Evolutionary conservation across 2,888 invertebrate species (phyloP).

Genomic region (Eupeodes latifasciatus): DNA sequence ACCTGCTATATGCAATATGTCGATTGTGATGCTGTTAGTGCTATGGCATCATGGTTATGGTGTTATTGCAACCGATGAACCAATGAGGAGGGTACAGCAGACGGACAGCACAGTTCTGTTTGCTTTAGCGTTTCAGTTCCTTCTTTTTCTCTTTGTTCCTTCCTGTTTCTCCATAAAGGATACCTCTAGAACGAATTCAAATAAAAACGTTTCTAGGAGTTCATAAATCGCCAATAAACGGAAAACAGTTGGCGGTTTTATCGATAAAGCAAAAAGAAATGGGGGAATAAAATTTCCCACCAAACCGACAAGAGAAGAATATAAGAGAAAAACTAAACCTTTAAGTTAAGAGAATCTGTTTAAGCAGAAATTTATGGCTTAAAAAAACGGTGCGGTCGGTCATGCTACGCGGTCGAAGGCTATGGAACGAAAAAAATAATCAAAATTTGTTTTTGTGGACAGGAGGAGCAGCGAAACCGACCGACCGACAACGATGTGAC

Average conservation of each 20-base stretch:
- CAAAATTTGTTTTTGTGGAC: slow-evolving; percentile 20
- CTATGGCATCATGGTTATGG: slow-evolving; percentile 10
- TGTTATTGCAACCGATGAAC: slow-evolving; percentile 56
- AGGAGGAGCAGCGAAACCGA: too few species aligned
- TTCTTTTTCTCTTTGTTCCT: slow-evolving; percentile 21
- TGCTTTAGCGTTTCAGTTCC: slow-evolving; percentile 21
- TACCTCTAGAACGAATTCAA: slow-evolving; percentile 40
- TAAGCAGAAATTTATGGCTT: slow-evolving; percentile 1
- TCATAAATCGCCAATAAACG: slow-evolving; percentile 68
- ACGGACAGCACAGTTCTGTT: slow-evolving; percentile 42
- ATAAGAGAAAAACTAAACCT: background rate
- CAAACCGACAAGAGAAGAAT: background rate
- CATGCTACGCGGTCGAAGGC: background rate
- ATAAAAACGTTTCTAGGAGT: slow-evolving; percentile 59
- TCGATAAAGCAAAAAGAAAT: slow-evolving; percentile 12
- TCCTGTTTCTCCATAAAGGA: background rate
- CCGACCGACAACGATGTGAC: too few species aligned
- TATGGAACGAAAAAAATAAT: background rate
- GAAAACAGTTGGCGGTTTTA: slow-evolving; percentile 60
- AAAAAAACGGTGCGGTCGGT: background rate
- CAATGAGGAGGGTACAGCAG: slow-evolving; percentile 25
- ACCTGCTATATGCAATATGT: slow-evolving; percentile 49
- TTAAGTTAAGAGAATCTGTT: slow-evolving; percentile 3
- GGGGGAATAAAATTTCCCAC: slow-evolving; percentile 26
- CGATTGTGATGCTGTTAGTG: slow-evolving; percentile 40